Conservation (phyloP, 1,140 invertebrate genomes). For the Tetramorium parvispinum region DNA sequence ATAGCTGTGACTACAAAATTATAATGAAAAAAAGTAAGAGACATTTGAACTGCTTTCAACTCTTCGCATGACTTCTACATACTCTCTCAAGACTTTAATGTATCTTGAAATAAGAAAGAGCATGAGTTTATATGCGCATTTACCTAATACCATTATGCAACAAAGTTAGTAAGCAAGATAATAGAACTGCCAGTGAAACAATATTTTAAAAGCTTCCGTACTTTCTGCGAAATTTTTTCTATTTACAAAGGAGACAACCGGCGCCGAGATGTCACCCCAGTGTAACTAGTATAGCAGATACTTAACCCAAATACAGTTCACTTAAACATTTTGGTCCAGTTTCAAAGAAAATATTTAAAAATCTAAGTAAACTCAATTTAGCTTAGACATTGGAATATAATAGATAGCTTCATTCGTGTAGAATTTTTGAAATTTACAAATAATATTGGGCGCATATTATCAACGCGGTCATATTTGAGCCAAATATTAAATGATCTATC, state of each 20-base stretch:
- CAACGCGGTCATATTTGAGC: background rate
- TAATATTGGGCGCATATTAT: no score
- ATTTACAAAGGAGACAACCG: slow-evolving; percentile 10
- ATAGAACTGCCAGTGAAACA: slow-evolving; percentile 26
- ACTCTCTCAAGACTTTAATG: background rate
- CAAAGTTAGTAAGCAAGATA: slow-evolving; percentile 14
- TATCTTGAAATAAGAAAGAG: slow-evolving; percentile 1
- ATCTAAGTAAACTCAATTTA: background rate
- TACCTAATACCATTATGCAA: background rate
- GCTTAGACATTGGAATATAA: background rate
- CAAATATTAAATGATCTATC: background rate
- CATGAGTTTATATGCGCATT: slow-evolving; percentile 26
- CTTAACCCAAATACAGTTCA: background rate
- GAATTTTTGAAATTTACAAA: background rate
- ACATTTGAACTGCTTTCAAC: background rate
- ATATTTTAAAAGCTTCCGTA: slow-evolving; percentile 29
- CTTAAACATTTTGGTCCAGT: background rate
- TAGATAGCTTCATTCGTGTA: background rate
- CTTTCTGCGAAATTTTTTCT: slow-evolving; percentile 22
- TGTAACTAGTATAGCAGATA: background rate
- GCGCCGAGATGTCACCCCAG: background rate
- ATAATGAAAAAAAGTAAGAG: background rate
- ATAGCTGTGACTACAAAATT: background rate
- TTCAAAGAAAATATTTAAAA: background rate
- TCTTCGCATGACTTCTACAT: background rate